phyloP scores from a whole-genome alignment of 2,797 vertebrate genomes.

The Austrolebias charrua region DNA sequence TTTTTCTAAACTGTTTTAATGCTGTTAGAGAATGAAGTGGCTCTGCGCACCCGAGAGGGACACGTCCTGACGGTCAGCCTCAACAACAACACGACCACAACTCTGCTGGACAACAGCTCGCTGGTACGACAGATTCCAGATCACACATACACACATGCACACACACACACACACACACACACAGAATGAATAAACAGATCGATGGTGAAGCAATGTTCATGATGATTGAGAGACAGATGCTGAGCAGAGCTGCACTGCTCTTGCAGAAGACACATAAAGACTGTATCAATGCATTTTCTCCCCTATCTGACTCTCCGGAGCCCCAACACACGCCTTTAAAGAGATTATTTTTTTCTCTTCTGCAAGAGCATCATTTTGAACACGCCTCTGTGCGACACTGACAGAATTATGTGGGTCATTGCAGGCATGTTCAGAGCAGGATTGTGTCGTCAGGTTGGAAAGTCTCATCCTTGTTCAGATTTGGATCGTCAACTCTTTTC shows the following conservation, averaged over 20 bases:
- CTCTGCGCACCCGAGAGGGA: slow-evolving; percentile 76
- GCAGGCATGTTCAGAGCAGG: slow-evolving; percentile 43
- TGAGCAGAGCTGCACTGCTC: slow-evolving; percentile 26
- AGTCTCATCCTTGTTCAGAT: slow-evolving; percentile 34
- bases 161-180: slow-evolving; percentile 4
- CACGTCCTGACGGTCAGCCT: slow-evolving; percentile 78
- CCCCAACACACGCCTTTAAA: slow-evolving; percentile 70
- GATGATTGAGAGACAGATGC: slow-evolving; percentile 23
- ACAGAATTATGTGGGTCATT: slow-evolving; percentile 81
- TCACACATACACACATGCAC: not conserved
- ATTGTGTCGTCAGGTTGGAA: slow-evolving; percentile 59
- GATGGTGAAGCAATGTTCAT: slow-evolving; percentile 5
- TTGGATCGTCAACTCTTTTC: slow-evolving; percentile 18
- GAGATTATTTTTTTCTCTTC: slow-evolving; percentile 69
- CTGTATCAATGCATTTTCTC: slow-evolving; percentile 45
- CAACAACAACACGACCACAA: slow-evolving; percentile 71
- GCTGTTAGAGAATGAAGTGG: slow-evolving; percentile 76
- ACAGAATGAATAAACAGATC: slow-evolving; percentile 41
- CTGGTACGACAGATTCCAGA: slow-evolving; percentile 74
- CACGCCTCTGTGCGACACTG: slow-evolving; percentile 62
- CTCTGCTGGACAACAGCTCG: slow-evolving; percentile 82
- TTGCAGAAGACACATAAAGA: slow-evolving; percentile 45
- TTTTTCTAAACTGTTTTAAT: not conserved
- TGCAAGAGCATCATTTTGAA: slow-evolving; percentile 66
- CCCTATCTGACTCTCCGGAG: slow-evolving; percentile 46